phyloP scores from a whole-genome alignment of 2,888 invertebrate genomes.

The Clepsis dumicolana region DNA sequence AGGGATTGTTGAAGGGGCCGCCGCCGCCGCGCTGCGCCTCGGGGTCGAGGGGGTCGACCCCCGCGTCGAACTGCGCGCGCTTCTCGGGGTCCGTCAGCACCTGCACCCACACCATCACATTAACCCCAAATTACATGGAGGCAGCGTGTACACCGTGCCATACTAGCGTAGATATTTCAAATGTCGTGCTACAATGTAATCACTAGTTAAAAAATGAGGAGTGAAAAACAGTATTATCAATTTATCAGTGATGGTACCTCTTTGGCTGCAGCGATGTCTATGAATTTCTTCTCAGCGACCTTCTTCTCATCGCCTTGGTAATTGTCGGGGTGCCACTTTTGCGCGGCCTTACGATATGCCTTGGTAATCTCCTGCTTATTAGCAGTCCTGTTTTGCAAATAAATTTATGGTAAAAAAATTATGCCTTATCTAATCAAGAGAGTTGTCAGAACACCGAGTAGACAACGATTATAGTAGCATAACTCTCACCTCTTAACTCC shows the following conservation, averaged over 20 bases:
- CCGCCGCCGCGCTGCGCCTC: slow-evolving; percentile 89
- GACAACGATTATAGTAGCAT: not conserved
- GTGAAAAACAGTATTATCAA: no score
- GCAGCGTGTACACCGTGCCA: no score
- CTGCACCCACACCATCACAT: slow-evolving; percentile 57
- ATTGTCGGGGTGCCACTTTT: slow-evolving; percentile 99
- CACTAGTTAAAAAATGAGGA: no score
- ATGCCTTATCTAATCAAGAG: slow-evolving; percentile 9
- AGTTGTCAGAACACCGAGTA: not conserved
- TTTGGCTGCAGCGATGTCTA: slow-evolving; percentile 99
- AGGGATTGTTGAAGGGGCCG: slow-evolving; percentile 88
- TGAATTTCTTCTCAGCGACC: slow-evolving; percentile 98
- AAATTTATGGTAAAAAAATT: not conserved
- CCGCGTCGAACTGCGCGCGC: slow-evolving; percentile 96
- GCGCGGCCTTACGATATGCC: slow-evolving; percentile 98
- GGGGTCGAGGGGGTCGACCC: slow-evolving; percentile 98
- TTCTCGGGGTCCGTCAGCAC: slow-evolving; percentile 95
- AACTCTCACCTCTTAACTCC: slow-evolving; percentile 90
- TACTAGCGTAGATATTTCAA: no score
- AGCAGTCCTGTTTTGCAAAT: slow-evolving; percentile 86
- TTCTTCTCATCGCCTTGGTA: slow-evolving; percentile 96
- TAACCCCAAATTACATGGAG: not conserved
- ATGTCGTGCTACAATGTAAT: no score
- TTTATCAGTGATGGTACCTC: slow-evolving; percentile 90
- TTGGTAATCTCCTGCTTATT: slow-evolving; percentile 97